Evolutionary conservation across 1,140 invertebrate species (phyloP), one percentile per base, ranked within the genome.

Genomic region (Hyphantria cunea): DNA sequence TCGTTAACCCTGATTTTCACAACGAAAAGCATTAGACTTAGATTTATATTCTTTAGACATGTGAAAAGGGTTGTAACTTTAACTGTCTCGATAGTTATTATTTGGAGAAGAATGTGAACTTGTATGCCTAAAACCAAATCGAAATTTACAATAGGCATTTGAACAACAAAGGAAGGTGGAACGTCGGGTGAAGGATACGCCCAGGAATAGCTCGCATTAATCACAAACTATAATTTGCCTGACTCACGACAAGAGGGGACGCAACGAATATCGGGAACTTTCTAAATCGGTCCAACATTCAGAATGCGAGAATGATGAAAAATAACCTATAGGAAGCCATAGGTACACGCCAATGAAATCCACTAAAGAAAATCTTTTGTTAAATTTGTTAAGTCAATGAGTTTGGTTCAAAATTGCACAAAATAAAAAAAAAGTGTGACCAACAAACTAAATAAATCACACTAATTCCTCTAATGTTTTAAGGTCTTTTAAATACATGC

Each of bases 161-260:
- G 12, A 59, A 56, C 54, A 66, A 75, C 68, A 76, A 77, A 72
- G 67, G 61, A 66, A 70, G 69, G 66, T 67, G 68, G 74, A 76
- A 72, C 52, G 67, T 39, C 67, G 63, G 70, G 68, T 58, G 70
- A 79, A 77, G 73, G 72, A 80, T 80, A 78, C 63, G 53, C 72
- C 72, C 76, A 85, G 74, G 77, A 89, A 86, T 89, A 87, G 86
- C 78, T 72, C 42, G 76, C 77, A 86, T 89, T 89, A 89, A 86
- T 89, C 83, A 86, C 86, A 80, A 80, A 82, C 71, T 61, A 79
- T 82, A 84, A 86, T 86, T 84, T 83, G 83, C 82, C 83, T 89
- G 86, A 89, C 72, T 89, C 86, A 87, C 80, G 81, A 75, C 78
- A 80, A 53, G 73, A 82, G 77, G 83, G 81, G 81, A 80, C 81